Conservation (phyloP, 2,888 invertebrate genomes). For the Pseudanteris insignis region DNA sequence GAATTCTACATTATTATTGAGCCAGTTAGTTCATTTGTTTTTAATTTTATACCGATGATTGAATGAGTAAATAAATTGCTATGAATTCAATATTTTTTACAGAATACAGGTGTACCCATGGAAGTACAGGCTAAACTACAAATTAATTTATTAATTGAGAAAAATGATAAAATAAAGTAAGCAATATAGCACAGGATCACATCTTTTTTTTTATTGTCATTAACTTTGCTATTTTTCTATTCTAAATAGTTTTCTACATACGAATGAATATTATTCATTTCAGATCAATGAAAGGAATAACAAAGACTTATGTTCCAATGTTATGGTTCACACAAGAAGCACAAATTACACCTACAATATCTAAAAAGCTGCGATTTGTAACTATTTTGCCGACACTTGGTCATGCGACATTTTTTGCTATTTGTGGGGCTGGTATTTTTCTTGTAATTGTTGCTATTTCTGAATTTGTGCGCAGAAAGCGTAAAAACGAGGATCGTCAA, state of each 20-base stretch:
- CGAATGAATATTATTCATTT: no score
- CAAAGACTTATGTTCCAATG: slow-evolving; percentile 74
- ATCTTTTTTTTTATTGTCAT: slow-evolving; percentile 53
- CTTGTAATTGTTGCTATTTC: slow-evolving; percentile 61
- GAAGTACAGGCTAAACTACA: slow-evolving; percentile 78
- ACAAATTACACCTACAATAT: slow-evolving; percentile 70
- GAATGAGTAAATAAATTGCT: not conserved
- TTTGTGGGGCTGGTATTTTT: slow-evolving; percentile 67
- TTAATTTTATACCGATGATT: no score
- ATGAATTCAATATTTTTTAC: slow-evolving; percentile 5
- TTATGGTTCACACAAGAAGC: slow-evolving; percentile 81
- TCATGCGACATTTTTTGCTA: slow-evolving; percentile 69
- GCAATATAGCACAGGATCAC: slow-evolving; percentile 49
- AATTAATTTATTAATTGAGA: slow-evolving; percentile 75
- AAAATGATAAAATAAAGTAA: slow-evolving; percentile 70
- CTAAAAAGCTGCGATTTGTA: slow-evolving; percentile 69
- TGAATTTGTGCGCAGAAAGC: slow-evolving; percentile 57
- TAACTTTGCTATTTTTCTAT: no score
- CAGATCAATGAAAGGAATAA: slow-evolving; percentile 71
- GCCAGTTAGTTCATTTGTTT: no score
- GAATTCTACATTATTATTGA: slow-evolving; percentile 76
- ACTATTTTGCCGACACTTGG: slow-evolving; percentile 69
- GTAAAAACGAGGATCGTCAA: slow-evolving; percentile 61
- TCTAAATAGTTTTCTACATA: no score
- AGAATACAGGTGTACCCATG: slow-evolving; percentile 80